Evolutionary conservation across 64 coral and sea anemone species (phyloP), one percentile per base, ranked within the genome.

Genomic region (Stichodactyla mertensii): DNA sequence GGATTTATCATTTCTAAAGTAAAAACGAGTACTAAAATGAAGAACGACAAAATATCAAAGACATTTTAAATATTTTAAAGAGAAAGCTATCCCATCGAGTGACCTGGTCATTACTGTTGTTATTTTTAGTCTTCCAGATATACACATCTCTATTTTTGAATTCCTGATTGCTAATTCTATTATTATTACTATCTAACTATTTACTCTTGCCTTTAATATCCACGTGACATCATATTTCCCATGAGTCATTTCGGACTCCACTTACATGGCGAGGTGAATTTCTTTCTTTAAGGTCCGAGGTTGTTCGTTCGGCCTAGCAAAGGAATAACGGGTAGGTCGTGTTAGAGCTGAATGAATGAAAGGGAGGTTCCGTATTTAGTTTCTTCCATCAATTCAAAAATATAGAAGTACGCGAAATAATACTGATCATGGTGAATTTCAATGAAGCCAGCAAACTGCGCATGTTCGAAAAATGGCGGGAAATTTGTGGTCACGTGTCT

Each of bases 181-280:
- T 45, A 36, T 2, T 36, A 45, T n/a, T n/a, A 66, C 62, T 66
- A 66, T 66, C 62, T 66, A 66, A 7, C 62, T 66, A 66, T 66
- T 66, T n/a, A 66, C 22, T 66, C 62, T 66, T 66, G 62, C 62
- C 19, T 66, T 66, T n/a, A 6, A 66, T n/a, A 66, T 66, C 62
- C 18, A 66, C 62, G 62, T 66, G 62, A 66, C 20, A 10, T 79
- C 51, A 79, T 14, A 79, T 36, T 52, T 51, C 77, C 77, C 77
- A 79, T 51, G 77, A 79, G 16, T 79, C 77, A 79, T 79, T 51
- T 31, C 77, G 77, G 26, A 5, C 18, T 79, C 77, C 77, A 79
- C 27, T 51, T 26, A 79, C 31, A 24, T 79, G 27, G 31, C 51
- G 20, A 79, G 77, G 62, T 66, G 62, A 66, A n/a, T 66, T 66